Base-by-base conservation (phyloP, 2,797 vertebrate genomes). In the Neosilurus hyrtlii region DNA sequence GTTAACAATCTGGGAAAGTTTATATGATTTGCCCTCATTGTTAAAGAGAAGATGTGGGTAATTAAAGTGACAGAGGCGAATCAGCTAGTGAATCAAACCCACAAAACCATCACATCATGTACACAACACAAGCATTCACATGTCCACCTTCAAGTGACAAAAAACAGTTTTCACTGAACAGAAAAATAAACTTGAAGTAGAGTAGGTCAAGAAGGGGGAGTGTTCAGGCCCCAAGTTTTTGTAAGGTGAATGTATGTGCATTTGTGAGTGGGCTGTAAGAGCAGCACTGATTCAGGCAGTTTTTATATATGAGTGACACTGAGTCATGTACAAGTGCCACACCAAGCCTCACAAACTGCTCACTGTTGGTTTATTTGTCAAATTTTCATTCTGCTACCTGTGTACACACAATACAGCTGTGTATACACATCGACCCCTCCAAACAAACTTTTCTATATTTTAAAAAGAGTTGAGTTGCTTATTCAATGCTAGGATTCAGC, bases 131-230 rank as follows among this genome's bases (percentile, higher is more conserved):
- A 59, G 24, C 16, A 1, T 57, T 35, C 24, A 57, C 9, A n/a
- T 1, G 71, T 56, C 24, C 51, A 73, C 51, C 24, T 73, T 24
- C 52, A 10, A 18, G 24, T 18, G 52, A 6, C 57, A 59, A 18
- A 54, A 20, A 30, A 30, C 30, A 30, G 30, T 9, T 10, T 9
- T 18, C 54, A 35, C 26, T 18, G 57, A 56, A 56, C 26, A 74
- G 37, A 30, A 71, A 70, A 61, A 63, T 59, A 65, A 35, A 43
- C 59, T 77, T 20, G 62, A 75, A 79, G 76, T 9, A 72, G 82
- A 82, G 51, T 51, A 86, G 83, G 85, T 73, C 83, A 87, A 9
- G 26, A 66, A 77, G 68, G 14, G 12, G 22, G 43, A 51, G 67
- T 37, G 30, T 43, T 43, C 35, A 0, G 35, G 1, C 8, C 9